phyloP scores from a whole-genome alignment of 2,797 vertebrate genomes.

The Gymnoscopelus braueri region DNA sequence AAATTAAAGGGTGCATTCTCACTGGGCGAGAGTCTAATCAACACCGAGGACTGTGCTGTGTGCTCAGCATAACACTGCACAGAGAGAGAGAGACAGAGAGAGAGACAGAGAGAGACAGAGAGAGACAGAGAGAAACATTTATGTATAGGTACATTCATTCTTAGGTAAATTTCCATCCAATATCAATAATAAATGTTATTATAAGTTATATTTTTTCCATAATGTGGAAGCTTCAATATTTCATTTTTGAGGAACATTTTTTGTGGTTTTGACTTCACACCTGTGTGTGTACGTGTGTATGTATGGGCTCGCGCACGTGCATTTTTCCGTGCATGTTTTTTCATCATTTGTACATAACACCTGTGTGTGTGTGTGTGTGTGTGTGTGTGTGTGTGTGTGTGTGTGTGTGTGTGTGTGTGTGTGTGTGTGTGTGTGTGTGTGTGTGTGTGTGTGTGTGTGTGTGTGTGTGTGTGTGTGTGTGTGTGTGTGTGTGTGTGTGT shows the following conservation, averaged over 20 bases:
- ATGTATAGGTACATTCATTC: too few relatives aligned
- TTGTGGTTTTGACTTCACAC: background rate
- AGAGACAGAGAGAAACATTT: background rate
- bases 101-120: conserved; percentile 2
- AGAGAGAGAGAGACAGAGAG: conserved; percentile 17
- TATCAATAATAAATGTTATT: too few relatives aligned
- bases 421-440: background rate
- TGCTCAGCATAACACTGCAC: conserved; percentile 44
- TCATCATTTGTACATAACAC: background rate
- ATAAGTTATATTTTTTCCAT: too few relatives aligned
- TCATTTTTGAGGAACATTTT: background rate
- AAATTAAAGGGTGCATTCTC: too few relatives aligned
- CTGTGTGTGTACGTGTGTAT: conserved; percentile 9
- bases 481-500: conserved; percentile 6
- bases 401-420: background rate
- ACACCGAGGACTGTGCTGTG: background rate
- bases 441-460: background rate
- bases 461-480: background rate
- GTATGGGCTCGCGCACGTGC: background rate
- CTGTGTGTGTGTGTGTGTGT: background rate
- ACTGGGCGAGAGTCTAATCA: too few relatives aligned
- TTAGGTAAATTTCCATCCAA: too few relatives aligned
- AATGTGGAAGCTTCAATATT: too few relatives aligned
- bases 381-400: background rate
- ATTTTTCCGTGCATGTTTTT: background rate